phyloP scores from a whole-genome alignment of 1,140 invertebrate genomes.

The Euura saliciscinereae region DNA sequence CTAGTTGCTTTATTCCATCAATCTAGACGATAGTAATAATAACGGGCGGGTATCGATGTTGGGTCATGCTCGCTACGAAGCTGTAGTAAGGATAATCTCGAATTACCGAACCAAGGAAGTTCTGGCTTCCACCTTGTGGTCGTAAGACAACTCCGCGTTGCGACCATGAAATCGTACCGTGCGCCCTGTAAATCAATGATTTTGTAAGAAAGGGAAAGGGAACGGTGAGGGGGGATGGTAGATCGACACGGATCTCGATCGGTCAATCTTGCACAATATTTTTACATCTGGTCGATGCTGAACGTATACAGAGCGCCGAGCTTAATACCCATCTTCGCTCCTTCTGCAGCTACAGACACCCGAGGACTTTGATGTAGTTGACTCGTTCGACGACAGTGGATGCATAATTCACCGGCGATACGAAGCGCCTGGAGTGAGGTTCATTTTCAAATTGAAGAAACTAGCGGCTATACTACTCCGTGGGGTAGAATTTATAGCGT shows the following conservation, averaged over 20 bases:
- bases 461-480: not conserved
- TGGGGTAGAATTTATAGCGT: not conserved
- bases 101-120: not conserved
- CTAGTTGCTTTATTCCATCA: conserved; percentile 56
- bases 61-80: conserved; percentile 17
- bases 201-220: not conserved
- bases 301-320: not conserved
- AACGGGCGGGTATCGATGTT: conserved; percentile 43
- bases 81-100: conserved; percentile 2
- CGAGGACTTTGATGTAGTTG: not conserved
- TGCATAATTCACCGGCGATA: not conserved
- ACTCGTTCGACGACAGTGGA: conserved; percentile 4
- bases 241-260: conserved; percentile 4
- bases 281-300: not conserved
- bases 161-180: not conserved
- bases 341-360: not conserved
- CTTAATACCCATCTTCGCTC: not conserved
- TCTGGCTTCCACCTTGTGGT: conserved; percentile 4
- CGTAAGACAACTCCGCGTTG: not conserved
- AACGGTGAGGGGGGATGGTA: not conserved
- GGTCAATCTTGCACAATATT: not conserved
- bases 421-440: not conserved
- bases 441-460: conserved; percentile 7
- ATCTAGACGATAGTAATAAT: conserved; percentile 47
- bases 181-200: not conserved